phyloP scores from a whole-genome alignment of 2,888 invertebrate genomes.

The Rutpela maculata region DNA sequence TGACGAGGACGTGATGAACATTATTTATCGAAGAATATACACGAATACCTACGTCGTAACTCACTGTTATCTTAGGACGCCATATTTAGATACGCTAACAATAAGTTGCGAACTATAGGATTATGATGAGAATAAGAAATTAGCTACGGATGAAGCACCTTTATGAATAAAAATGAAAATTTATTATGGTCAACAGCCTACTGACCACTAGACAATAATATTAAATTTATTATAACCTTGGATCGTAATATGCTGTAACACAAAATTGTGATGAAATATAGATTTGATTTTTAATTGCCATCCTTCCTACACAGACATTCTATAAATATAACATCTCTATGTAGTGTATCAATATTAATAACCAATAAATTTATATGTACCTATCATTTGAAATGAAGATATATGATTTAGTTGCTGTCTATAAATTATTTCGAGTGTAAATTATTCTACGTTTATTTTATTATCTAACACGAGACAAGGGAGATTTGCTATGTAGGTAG shows the following conservation, averaged over 20 bases:
- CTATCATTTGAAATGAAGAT: too few species aligned
- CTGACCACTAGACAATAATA: constrained; percentile 19
- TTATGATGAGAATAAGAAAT: constrained; percentile 35
- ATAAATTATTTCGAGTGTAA: too few species aligned
- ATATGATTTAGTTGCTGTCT: too few species aligned
- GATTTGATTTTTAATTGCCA: constrained; percentile 24
- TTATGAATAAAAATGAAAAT: constrained; percentile 22
- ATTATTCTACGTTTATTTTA: too few species aligned
- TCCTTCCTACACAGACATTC: neutral
- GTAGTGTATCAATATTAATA: too few species aligned
- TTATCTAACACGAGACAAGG: too few species aligned
- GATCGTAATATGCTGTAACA: neutral
- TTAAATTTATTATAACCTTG: constrained; percentile 21
- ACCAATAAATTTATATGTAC: too few species aligned
- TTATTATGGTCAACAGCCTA: constrained; percentile 19
- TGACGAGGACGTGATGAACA: constrained; percentile 28
- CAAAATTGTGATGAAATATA: neutral
- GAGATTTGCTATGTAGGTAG: too few species aligned
- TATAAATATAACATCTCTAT: neutral
- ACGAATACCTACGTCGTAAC: constrained; percentile 25
- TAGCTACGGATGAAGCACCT: constrained; percentile 25
- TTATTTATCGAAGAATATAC: constrained; percentile 70
- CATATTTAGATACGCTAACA: constrained; percentile 40
- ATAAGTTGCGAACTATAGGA: constrained; percentile 32
- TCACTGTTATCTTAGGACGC: constrained; percentile 30